These are phyloP conservation scores for Epinotia nisella DNA, from an alignment of 2,888 invertebrate genomes.

Conservation along the genomic window DNA sequence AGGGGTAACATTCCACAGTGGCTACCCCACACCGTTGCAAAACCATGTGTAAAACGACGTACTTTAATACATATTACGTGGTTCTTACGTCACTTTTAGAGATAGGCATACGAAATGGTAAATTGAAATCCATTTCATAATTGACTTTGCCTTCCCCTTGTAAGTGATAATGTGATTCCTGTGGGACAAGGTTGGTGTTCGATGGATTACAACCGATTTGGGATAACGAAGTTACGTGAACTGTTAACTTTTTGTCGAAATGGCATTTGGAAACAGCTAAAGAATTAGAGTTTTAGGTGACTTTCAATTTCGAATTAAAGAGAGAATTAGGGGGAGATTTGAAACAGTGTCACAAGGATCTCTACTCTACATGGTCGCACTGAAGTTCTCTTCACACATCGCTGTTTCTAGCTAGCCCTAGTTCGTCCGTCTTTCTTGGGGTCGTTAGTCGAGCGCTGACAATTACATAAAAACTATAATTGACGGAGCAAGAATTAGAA, in stretches of 20 bases:
- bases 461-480: no score
- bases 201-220: conserved; percentile 20
- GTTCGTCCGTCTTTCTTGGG: no score
- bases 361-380: no score
- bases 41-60: neutral
- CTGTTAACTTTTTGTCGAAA: neutral
- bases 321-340: no score
- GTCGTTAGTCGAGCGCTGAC: no score
- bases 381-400: no score
- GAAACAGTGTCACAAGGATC: no score
- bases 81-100: neutral
- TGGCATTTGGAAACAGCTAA: neutral
- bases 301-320: no score
- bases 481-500: no score
- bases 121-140: conserved; percentile 69
- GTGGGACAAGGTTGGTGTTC: conserved; percentile 6
- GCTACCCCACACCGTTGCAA: conserved; percentile 14
- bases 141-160: conserved; percentile 62
- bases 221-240: neutral
- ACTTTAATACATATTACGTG: neutral
- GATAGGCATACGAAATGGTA: neutral
- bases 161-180: conserved; percentile 19
- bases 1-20: conserved; percentile 13
- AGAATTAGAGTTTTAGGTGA: neutral
- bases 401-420: no score